Evolutionary conservation across 2,888 invertebrate species (phyloP).

Genomic region (Hydrotaea diabolus): DNA sequence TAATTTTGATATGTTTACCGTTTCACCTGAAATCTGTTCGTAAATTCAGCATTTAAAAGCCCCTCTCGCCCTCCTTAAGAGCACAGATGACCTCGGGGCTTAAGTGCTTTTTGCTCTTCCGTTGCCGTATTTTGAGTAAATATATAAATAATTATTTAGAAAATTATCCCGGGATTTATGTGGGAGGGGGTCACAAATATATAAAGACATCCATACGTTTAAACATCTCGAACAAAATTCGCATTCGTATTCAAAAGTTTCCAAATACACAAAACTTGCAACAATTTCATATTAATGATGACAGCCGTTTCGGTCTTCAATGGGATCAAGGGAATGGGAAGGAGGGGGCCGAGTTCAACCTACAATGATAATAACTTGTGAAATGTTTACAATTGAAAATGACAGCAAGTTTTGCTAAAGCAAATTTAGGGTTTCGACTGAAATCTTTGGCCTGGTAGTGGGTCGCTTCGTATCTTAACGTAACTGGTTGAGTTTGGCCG

Average conservation of each 20-base stretch:
- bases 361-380: neutral
- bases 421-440: neutral
- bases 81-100: slow-evolving; percentile 40
- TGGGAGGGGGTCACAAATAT: neutral
- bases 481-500: no score
- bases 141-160: slow-evolving; percentile 29
- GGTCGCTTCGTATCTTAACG: no score
- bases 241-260: neutral
- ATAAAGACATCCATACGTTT: neutral
- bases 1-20: slow-evolving; percentile 1
- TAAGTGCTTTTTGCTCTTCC: slow-evolving; percentile 15
- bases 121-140: slow-evolving; percentile 22
- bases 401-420: neutral
- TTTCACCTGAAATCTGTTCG: neutral
- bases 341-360: neutral
- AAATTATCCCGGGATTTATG: slow-evolving; percentile 26
- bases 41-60: neutral
- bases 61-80: neutral
- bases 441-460: neutral
- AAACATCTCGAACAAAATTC: neutral
- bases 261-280: neutral
- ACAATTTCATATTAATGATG: slow-evolving; percentile 3
- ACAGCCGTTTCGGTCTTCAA: slow-evolving; percentile 10
- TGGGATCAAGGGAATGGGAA: no score
- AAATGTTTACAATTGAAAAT: slow-evolving; percentile 8